Evolutionary conservation across 2,888 invertebrate genomes (phyloP).

Genomic region (Eilema depressum): DNA sequence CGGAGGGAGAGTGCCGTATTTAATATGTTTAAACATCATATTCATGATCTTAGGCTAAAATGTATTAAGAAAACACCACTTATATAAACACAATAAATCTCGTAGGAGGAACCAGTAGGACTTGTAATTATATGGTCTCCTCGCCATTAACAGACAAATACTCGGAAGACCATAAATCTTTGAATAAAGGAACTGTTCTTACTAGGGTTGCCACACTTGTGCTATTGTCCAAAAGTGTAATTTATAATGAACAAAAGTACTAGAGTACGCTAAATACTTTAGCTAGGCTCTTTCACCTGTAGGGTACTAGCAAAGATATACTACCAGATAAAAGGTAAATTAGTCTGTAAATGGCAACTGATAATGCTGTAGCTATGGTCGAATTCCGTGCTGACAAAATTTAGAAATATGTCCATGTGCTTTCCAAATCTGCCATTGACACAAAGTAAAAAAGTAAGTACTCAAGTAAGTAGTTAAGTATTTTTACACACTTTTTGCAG

Average conservation of each 20-base stretch:
- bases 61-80: neutral
- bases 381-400: too few species aligned
- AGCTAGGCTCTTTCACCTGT: too few species aligned
- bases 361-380: neutral
- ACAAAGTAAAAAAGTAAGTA: neutral
- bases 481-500: neutral
- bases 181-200: neutral
- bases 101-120: neutral
- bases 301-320: too few species aligned
- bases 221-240: neutral
- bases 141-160: neutral
- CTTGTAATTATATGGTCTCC: neutral
- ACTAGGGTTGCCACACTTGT: neutral
- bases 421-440: neutral
- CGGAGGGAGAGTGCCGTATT: too few species aligned
- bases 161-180: neutral
- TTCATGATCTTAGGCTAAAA: neutral
- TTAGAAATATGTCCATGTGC: too few species aligned
- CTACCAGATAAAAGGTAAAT: too few species aligned
- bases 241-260: neutral
- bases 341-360: neutral
- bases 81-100: neutral
- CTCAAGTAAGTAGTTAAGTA: too few species aligned
- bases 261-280: neutral
- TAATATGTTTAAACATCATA: neutral